Conservation (phyloP, 2,797 vertebrate species). For the Periparus ater region DNA sequence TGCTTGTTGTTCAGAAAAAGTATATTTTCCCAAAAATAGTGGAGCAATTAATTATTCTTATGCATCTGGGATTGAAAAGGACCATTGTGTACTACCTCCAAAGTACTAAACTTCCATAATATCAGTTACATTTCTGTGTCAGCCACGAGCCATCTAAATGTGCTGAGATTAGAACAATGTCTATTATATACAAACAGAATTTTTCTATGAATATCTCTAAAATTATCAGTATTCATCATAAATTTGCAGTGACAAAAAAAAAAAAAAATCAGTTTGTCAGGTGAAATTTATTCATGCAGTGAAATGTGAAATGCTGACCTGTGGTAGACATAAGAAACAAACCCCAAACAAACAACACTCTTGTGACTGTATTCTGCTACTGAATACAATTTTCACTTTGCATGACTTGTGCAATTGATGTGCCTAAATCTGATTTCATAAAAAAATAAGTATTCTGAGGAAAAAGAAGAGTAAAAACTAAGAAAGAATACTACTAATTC, state of each 20-base stretch:
- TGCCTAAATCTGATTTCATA: neutral
- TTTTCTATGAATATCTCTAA: neutral
- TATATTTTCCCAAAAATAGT: neutral
- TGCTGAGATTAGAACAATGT: conserved; percentile 1
- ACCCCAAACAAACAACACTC: accelerated
- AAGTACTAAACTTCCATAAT: neutral
- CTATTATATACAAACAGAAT: neutral
- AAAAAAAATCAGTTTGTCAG: neutral
- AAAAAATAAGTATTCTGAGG: neutral
- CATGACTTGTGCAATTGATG: neutral
- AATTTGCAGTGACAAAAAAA: neutral
- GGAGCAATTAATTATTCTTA: neutral
- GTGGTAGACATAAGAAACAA: neutral
- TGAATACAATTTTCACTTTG: neutral
- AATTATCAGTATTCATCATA: neutral
- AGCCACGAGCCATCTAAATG: neutral
- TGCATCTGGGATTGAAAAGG: neutral
- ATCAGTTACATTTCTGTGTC: neutral
- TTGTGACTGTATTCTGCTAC: neutral
- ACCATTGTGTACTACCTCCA: neutral
- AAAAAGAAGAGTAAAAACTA: neutral
- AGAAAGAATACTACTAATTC: neutral
- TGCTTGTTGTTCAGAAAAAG: neutral
- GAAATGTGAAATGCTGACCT: neutral
- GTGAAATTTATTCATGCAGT: neutral